A percentile compares a stretch with the other conserved stretches of the same genome.
phyloP scores from a whole-genome alignment of 1,140 invertebrate species.

The Octopus sinensis region DNA sequence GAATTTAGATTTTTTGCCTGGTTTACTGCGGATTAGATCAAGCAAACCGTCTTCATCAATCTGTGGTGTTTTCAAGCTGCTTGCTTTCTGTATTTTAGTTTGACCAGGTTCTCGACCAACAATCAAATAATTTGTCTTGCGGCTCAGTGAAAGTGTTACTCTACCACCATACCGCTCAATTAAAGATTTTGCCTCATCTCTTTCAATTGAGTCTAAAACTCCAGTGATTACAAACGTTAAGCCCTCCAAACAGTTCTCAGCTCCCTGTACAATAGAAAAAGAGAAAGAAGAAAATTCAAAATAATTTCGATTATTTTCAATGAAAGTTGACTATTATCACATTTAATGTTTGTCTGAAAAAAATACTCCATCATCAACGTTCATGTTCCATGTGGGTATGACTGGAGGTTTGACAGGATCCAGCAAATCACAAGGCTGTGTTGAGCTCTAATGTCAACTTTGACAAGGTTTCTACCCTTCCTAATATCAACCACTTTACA shows the following conservation, averaged over 20 bases:
- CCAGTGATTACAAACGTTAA: conserved; percentile 82
- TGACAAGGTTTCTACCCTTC: no score
- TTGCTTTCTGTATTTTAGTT: conserved; percentile 75
- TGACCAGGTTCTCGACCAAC: conserved; percentile 81
- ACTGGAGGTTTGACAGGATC: no score
- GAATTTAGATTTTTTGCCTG: conserved; percentile 56
- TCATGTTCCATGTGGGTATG: no score
- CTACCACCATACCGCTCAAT: conserved; percentile 79
- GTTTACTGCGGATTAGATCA: conserved; percentile 68
- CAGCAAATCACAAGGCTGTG: no score
- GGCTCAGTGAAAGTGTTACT: conserved; percentile 71
- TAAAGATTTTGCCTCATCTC: conserved; percentile 73
- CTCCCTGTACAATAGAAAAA: conserved; percentile 63
- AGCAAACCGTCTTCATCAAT: conserved; percentile 81
- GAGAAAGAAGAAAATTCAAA: not conserved
- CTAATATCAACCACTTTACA: no score
- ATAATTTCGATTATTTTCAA: no score
- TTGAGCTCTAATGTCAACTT: no score
- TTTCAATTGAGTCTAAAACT: conserved; percentile 82
- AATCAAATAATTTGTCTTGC: conserved; percentile 79
- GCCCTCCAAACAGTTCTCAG: conserved; percentile 66
- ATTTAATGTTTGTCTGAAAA: no score
- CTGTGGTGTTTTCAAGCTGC: conserved; percentile 67
- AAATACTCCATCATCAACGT: no score
- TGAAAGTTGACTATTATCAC: no score